phyloP scores from a whole-genome alignment of 2,888 invertebrate species.

The Temnothorax rugatulus region DNA sequence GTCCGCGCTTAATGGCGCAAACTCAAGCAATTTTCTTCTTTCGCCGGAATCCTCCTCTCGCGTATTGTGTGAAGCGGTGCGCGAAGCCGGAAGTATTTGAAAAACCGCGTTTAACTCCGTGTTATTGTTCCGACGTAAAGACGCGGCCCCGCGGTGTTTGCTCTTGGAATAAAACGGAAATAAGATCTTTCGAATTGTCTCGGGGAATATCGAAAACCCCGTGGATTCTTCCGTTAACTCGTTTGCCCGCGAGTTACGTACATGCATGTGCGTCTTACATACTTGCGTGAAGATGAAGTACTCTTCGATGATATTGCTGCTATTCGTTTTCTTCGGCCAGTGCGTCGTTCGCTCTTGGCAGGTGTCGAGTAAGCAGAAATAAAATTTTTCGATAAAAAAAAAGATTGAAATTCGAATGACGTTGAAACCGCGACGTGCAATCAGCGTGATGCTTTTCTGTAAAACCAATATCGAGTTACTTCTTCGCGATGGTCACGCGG shows the following conservation, averaged over 20 bases:
- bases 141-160: not conserved
- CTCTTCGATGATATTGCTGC: slow-evolving; percentile 42
- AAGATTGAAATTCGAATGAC: not conserved
- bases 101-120: not conserved
- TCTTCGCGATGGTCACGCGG: not conserved
- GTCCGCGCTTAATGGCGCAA: slow-evolving; percentile 28
- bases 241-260: slow-evolving; percentile 46
- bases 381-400: not conserved
- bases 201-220: not conserved
- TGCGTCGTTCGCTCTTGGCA: slow-evolving; percentile 27
- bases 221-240: not conserved
- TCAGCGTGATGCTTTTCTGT: not conserved
- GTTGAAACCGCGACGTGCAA: not conserved
- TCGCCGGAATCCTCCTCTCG: not conserved
- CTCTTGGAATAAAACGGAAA: not conserved
- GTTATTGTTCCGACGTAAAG: not conserved
- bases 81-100: not conserved
- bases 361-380: slow-evolving; percentile 51
- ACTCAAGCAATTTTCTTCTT: not conserved
- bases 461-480: not conserved
- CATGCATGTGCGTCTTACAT: not conserved
- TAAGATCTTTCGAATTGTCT: not conserved
- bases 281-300: slow-evolving; percentile 54
- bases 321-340: slow-evolving; percentile 55
- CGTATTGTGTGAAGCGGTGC: not conserved